Base-by-base conservation (phyloP, 2,888 invertebrate genomes). In the Agonopterix heracliana region DNA sequence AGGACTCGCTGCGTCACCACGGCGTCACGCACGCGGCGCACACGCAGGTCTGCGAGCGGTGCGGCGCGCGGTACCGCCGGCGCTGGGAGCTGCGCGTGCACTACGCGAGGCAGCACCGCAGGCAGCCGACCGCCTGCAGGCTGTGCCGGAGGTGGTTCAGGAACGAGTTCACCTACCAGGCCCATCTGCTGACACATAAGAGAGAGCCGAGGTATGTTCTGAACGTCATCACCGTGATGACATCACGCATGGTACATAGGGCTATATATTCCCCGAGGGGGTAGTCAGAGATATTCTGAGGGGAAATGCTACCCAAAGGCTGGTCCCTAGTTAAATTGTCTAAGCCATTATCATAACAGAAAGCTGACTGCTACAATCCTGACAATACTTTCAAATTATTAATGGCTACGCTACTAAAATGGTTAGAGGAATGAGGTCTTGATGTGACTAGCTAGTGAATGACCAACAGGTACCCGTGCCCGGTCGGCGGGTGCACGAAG, bases 1-100 rank as follows among this genome's bases (percentile, higher is more conserved):
- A 52, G 53, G 59, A 60, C 10, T 50, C 55, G 4, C 51, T 64
- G 10, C 57, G 61, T 1, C 59, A 55, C 46, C 64, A 63, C 54
- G 47, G 45, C 38, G 50, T 53, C 47, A 45, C 48, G 9, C 63
- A 61, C 54, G 41, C 41, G 7, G 47, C 52, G 36, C 60, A 57
- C 34, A 17, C 45, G 13, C 55, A 51, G 42, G 57, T 59, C 14
- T 63, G 63, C 52, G 54, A 54, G 38, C 41, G 17, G 45, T 65
- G 63, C 54, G 63, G 59, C 41, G 48, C 56, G 3, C 41, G 54
- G n/a, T 62, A 57, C 53, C 51, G 57, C 7, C 60, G 63, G 17
- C 57, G 54, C 48, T 54, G 52, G 17, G 60, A 59, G 47, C 57
- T 65, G 17, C 47, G 53, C 8, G 52, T 55, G 45, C 65, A 64